Base-by-base conservation (phyloP, 2,797 vertebrate genomes). In the Scarus forsteni region DNA sequence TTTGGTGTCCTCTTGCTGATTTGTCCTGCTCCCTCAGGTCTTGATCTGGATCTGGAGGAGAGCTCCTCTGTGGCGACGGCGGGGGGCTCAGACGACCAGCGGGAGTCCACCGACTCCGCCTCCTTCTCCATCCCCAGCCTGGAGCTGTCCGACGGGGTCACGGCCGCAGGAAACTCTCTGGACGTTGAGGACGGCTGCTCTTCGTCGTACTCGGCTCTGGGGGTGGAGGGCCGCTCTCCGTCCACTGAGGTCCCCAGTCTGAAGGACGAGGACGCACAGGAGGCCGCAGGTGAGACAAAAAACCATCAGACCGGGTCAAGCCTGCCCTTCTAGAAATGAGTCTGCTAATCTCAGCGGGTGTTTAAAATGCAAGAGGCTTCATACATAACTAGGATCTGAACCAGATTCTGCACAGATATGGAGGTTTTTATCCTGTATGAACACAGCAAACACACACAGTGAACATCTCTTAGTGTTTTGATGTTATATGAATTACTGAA, bases 41-140 rank as follows among this genome's bases (percentile, higher is more conserved):
- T 72, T 53, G 83, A 89, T 3, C 42, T 48, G 36, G 90, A 85
- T 40, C 19, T 70, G 40, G 81, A 88, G 55, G 89, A 88, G 18
- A 75, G 73, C 59, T 77, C 75, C 0, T 79, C 88, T 0, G 60
- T 75, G 15, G 63, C 49, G 40, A 83, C 78, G 8, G 36, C 53
- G 0, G 89, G 84, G 0, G 81, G 77, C 13, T 91, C 91, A 0
- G 91, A 91, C 0, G 89, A 90, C 39, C 88, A 86, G 73, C 78
- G 75, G 45, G 90, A 84, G 39, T 92, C 92, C 64, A 84, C 85
- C 0, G 92, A 92, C 80, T 92, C 93, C 0, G 86, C 92, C 1
- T 93, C 94, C 10, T 81, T 89, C 75, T 93, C 93, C 70, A 77
- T 89, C 69, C 92, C 90, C 54, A 93, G 92, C 35, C 77, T 91